Evolutionary conservation across 2,797 vertebrate genomes (phyloP).

Genomic region (Botia almorhae): DNA sequence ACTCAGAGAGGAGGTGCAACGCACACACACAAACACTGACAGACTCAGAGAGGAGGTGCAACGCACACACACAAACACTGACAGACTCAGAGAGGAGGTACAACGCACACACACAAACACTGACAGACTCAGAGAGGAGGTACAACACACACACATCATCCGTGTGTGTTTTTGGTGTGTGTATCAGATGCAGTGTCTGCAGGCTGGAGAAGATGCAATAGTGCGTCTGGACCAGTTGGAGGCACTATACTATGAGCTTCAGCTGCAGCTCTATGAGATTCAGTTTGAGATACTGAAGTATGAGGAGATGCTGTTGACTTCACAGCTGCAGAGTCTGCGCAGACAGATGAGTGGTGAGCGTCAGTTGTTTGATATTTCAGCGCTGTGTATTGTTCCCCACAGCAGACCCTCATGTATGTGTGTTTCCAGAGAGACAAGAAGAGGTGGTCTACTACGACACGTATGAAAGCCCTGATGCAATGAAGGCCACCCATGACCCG

Average conservation of each 20-base stretch:
- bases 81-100: too few relatives aligned
- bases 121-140: too few relatives aligned
- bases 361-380: not conserved
- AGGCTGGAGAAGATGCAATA: constrained; percentile 90
- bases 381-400: not conserved
- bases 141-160: too few relatives aligned
- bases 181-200: constrained; percentile 90
- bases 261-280: constrained; percentile 95
- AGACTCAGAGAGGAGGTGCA: too few relatives aligned
- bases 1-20: too few relatives aligned
- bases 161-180: not conserved
- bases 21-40: too few relatives aligned
- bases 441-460: constrained; percentile 98
- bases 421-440: constrained; percentile 87
- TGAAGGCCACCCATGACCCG: constrained; percentile 86
- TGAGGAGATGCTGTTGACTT: constrained; percentile 92
- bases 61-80: too few relatives aligned
- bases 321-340: constrained; percentile 93
- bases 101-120: too few relatives aligned
- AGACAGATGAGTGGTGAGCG: constrained; percentile 90
- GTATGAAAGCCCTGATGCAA: constrained; percentile 95
- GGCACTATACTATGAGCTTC: constrained; percentile 92
- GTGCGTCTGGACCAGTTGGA: constrained; percentile 91
- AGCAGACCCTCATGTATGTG: constrained; percentile 20
- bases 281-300: constrained; percentile 95